Percentiles rank a stretch among this genome's conserved stretches.
Evolutionary conservation across 2,797 vertebrate genomes (phyloP).

Genomic region (Anguilla pacifica): DNA sequence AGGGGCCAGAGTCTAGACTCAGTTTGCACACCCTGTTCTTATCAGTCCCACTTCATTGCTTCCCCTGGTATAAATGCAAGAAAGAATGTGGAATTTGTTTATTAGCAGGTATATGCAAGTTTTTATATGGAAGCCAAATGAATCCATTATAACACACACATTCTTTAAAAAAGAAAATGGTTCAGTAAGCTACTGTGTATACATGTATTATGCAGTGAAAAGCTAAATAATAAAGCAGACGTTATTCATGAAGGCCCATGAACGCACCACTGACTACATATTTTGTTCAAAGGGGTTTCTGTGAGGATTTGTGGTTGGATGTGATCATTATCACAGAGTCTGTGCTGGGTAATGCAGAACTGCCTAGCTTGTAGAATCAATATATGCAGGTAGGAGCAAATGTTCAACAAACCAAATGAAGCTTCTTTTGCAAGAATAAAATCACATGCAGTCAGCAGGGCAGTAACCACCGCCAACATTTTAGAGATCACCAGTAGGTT

Average conservation of each 20-base stretch:
- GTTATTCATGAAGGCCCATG: background rate
- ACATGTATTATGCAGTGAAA: background rate
- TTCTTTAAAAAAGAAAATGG: background rate
- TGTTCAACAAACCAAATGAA: background rate
- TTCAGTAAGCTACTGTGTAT: background rate
- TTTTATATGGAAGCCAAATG: background rate
- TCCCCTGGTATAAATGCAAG: background rate
- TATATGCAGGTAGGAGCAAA: background rate
- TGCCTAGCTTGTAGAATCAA: background rate
- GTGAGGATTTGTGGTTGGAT: background rate
- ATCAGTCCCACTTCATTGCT: background rate
- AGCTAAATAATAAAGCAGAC: background rate
- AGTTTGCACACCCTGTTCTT: background rate
- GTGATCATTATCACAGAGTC: slow-evolving; percentile 7
- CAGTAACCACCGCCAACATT: no score
- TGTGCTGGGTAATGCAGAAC: background rate
- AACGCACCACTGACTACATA: background rate
- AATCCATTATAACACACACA: background rate
- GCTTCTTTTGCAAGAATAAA: background rate
- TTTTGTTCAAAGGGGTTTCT: slow-evolving; percentile 10
- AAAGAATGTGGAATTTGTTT: background rate
- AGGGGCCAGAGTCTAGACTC: background rate
- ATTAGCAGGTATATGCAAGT: background rate
- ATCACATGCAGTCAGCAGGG: background rate
- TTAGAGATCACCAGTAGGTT: no score